Evolutionary conservation across 2,888 invertebrate genomes (phyloP).

Genomic region (Biston betularia): DNA sequence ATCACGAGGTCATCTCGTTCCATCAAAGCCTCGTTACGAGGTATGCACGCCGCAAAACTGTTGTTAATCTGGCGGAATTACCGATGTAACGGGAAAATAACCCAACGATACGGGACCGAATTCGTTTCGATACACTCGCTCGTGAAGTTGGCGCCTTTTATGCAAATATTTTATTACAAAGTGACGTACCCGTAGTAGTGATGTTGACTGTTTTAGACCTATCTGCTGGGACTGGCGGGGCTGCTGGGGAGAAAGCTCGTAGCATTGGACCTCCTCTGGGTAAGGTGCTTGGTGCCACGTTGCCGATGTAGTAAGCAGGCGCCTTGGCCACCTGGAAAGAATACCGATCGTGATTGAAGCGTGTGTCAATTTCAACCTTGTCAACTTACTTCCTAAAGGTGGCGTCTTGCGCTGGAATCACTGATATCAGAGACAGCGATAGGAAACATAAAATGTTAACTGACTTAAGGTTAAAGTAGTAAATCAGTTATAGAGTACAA

Average conservation of each 20-base stretch:
- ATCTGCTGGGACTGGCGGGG: constrained; percentile 86
- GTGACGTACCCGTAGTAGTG: constrained; percentile 65
- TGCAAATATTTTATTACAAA: neutral
- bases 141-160: neutral
- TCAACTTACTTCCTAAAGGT: too few relatives aligned
- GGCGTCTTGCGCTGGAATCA: too few relatives aligned
- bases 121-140: neutral
- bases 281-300: constrained; percentile 85
- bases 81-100: too few relatives aligned
- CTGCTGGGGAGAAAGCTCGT: constrained; percentile 89
- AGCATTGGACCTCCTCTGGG: constrained; percentile 89
- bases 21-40: too few relatives aligned
- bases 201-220: constrained; percentile 77
- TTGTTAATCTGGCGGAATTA: too few relatives aligned
- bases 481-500: too few relatives aligned
- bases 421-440: too few relatives aligned
- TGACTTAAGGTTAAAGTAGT: too few relatives aligned
- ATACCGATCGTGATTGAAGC: neutral
- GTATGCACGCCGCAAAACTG: too few relatives aligned
- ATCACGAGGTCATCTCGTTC: too few relatives aligned
- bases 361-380: neutral
- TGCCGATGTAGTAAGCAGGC: constrained; percentile 91
- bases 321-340: constrained; percentile 72
- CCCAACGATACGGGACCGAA: too few relatives aligned
- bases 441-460: too few relatives aligned